Percentiles rank a stretch among this genome's conserved stretches.
These are phyloP conservation scores for Eulemur rufifrons DNA, from an alignment of 2,113 vertebrate species.

Conservation along the genomic window DNA sequence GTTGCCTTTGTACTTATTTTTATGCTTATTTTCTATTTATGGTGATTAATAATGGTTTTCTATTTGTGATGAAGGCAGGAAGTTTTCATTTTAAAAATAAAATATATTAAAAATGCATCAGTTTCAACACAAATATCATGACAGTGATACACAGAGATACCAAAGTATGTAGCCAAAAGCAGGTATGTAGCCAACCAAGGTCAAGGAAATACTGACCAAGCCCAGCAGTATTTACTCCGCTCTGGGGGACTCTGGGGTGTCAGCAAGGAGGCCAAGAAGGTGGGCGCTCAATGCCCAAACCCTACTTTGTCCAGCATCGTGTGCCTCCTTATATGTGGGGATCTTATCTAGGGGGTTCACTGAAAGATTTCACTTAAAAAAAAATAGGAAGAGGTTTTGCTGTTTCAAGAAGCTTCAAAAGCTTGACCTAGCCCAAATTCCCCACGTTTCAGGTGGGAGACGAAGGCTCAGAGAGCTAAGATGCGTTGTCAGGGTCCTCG, in stretches of 20 bases:
- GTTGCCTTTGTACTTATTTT: not conserved
- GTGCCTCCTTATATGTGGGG: not conserved
- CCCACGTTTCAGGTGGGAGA: not conserved
- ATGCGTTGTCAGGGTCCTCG: not conserved
- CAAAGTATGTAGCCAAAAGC: not conserved
- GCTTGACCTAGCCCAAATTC: not conserved
- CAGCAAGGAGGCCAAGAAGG: not conserved
- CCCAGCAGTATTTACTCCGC: not conserved
- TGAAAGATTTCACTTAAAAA: not conserved
- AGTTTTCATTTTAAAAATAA: constrained; percentile 34
- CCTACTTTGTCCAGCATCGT: not conserved
- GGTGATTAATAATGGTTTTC: not conserved
- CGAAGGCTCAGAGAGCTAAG: not conserved
- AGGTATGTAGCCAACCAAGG: not conserved
- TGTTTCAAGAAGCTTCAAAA: not conserved
- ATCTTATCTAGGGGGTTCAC: not conserved
- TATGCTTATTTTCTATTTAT: not conserved
- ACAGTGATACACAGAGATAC: not conserved
- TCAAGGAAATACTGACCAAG: not conserved
- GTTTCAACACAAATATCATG: not conserved
- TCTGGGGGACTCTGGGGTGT: not conserved
- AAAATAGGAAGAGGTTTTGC: not conserved
- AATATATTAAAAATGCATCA: not conserved
- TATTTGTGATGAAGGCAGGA: not conserved
- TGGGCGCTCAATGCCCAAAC: not conserved